Percentiles rank a stretch among this genome's conserved stretches.
Evolutionary conservation across 53 echinoderm and acorn worm genomes (phyloP).

Genomic region (Mesocentrotus franciscanus): DNA sequence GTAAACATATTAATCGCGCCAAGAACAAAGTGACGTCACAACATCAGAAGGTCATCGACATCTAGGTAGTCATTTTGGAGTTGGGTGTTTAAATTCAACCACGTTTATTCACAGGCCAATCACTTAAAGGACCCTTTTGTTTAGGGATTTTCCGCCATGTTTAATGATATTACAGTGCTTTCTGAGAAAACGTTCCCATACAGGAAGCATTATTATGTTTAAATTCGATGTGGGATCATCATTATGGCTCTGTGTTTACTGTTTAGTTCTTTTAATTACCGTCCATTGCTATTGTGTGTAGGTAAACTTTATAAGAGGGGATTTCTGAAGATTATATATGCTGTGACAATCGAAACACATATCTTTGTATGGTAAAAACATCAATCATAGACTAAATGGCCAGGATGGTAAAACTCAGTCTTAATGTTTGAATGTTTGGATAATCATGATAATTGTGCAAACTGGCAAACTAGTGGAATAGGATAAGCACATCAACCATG

Average conservation of each 20-base stretch:
- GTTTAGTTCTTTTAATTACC: background rate
- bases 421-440: background rate
- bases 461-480: too few species aligned
- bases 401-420: background rate
- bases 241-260: background rate
- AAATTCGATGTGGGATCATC: background rate
- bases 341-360: background rate
- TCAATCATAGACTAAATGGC: background rate
- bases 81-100: background rate
- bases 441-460: background rate
- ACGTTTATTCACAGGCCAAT: background rate
- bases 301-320: background rate
- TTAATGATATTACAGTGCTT: background rate
- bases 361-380: too few species aligned
- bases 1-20: conserved; percentile 66
- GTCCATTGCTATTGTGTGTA: background rate
- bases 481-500: too few species aligned
- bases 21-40: conserved; percentile 53
- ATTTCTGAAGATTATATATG: background rate
- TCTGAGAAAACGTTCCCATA: conserved; percentile 3
- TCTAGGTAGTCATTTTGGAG: conserved; percentile 25
- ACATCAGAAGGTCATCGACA: conserved; percentile 49
- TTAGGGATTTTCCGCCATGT: background rate
- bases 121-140: conserved; percentile 13
- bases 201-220: conserved; percentile 21